Percentiles rank a stretch among this genome's conserved stretches.
These are phyloP conservation scores for Argyrosomus regius DNA, from an alignment of 2,797 vertebrate species.

Conservation along the genomic window DNA sequence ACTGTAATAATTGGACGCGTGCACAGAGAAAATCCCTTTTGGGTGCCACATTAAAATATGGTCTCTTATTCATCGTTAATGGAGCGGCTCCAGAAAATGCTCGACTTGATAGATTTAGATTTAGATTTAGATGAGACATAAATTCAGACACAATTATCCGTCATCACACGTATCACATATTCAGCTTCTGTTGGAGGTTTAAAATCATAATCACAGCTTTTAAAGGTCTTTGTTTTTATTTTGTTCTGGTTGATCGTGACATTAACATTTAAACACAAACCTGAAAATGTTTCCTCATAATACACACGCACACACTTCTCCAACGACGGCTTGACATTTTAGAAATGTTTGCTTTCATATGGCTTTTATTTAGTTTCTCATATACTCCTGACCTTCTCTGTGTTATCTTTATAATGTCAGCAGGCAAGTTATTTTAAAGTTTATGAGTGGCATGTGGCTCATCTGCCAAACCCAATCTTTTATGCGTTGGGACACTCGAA, in stretches of 20 bases:
- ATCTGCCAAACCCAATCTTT: slow-evolving; percentile 61
- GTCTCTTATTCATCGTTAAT: slow-evolving; percentile 24
- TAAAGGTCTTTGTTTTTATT: slow-evolving; percentile 53
- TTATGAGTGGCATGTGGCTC: slow-evolving; percentile 71
- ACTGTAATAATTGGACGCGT: slow-evolving; percentile 3
- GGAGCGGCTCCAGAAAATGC: slow-evolving; percentile 11
- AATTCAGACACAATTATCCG: not conserved
- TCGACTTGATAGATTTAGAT: slow-evolving; percentile 5
- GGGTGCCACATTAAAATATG: slow-evolving; percentile 3
- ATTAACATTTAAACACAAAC: slow-evolving; percentile 35
- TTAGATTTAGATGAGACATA: slow-evolving; percentile 7
- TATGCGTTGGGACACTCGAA: slow-evolving; percentile 57
- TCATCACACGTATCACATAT: not conserved
- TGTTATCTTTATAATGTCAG: slow-evolving; percentile 77
- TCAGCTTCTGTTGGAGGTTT: not conserved
- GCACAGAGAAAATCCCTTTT: not conserved
- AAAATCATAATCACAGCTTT: slow-evolving; percentile 34
- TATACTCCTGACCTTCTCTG: slow-evolving; percentile 66
- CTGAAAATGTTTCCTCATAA: not conserved
- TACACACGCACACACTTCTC: slow-evolving; percentile 19
- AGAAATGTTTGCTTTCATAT: slow-evolving; percentile 66
- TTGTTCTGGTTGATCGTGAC: slow-evolving; percentile 28
- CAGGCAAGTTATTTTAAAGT: slow-evolving; percentile 68
- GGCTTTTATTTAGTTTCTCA: slow-evolving; percentile 65
- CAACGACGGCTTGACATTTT: slow-evolving; percentile 65